A percentile compares a stretch with the other conserved stretches of the same genome.
Conservation (phyloP, 2,888 invertebrate species). For the Nemotelus nigrinus region DNA sequence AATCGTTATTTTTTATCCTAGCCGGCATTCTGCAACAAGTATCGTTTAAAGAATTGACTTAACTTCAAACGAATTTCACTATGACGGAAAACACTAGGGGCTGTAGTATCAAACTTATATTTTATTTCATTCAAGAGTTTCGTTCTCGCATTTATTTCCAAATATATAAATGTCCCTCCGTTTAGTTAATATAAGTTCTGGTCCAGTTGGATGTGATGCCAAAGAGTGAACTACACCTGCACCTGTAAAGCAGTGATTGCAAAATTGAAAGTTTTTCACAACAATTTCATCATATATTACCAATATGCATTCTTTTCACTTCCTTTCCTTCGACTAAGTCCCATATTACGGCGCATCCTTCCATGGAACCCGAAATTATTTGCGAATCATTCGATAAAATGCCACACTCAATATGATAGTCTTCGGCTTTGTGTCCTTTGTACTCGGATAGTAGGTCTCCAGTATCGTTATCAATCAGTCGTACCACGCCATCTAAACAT, state of each 20-base stretch:
- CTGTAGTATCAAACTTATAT: too few species aligned
- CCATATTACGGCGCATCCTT: constrained; percentile 77
- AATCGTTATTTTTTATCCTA: too few species aligned
- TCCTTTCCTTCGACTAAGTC: constrained; percentile 83
- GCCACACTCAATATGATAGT: constrained; percentile 88
- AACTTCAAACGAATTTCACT: too few species aligned
- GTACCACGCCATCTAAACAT: constrained; percentile 83
- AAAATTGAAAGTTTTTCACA: neutral
- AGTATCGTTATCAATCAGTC: constrained; percentile 87
- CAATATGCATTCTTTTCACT: constrained; percentile 61
- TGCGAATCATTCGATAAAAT: constrained; percentile 85
- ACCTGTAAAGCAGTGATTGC: constrained; percentile 53
- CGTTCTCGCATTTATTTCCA: constrained; percentile 22
- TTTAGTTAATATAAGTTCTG: constrained; percentile 61
- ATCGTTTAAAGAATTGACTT: too few species aligned
- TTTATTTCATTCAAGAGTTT: neutral
- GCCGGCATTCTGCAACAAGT: too few species aligned
- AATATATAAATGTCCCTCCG: constrained; percentile 61
- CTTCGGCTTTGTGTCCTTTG: constrained; percentile 82
- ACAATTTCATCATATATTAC: constrained; percentile 51
- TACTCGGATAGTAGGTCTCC: constrained; percentile 84
- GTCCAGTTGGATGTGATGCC: constrained; percentile 77
- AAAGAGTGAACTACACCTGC: constrained; percentile 80
- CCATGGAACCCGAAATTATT: constrained; percentile 89
- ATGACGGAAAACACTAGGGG: too few species aligned